phyloP scores from a whole-genome alignment of 64 coral and sea anemone genomes.

The Acropora tenuis region DNA sequence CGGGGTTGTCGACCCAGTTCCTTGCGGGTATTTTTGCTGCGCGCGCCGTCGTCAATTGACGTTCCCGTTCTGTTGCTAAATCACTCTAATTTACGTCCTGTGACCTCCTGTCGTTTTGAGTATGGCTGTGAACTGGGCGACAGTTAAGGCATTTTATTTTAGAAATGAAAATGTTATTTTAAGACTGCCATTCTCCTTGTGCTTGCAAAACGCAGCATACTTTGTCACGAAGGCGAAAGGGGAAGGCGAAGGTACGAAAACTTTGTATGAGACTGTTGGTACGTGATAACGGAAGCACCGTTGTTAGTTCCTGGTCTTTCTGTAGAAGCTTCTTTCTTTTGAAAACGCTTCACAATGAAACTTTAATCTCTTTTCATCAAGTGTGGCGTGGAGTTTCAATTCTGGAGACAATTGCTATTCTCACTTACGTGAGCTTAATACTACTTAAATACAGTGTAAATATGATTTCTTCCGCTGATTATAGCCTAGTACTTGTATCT shows the following conservation, averaged over 20 bases:
- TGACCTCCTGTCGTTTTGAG: neutral
- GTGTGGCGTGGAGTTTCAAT: too few species aligned
- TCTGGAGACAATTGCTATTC: too few species aligned
- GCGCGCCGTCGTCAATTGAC: too few species aligned
- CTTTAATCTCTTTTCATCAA: too few species aligned
- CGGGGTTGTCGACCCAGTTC: too few species aligned
- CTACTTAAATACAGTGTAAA: too few species aligned
- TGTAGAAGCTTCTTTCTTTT: too few species aligned
- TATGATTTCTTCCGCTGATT: too few species aligned
- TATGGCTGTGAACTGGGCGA: neutral
- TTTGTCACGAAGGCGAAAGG: conserved; percentile 15
- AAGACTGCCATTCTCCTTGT: conserved; percentile 29
- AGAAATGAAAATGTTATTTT: conserved; percentile 43
- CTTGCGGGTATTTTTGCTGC: too few species aligned
- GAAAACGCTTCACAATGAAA: neutral
- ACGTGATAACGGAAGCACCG: neutral
- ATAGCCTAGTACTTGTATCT: neutral
- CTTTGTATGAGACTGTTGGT: conserved; percentile 19
- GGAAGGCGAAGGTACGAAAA: conserved; percentile 13
- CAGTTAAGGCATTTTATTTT: conserved; percentile 19
- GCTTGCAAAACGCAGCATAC: neutral
- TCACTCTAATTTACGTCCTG: too few species aligned
- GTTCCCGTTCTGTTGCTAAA: too few species aligned
- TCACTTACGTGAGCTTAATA: neutral
- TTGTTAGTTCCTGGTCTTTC: too few species aligned